Conservation (phyloP, 2,888 invertebrate species). For the Asteroscopus sphinx region DNA sequence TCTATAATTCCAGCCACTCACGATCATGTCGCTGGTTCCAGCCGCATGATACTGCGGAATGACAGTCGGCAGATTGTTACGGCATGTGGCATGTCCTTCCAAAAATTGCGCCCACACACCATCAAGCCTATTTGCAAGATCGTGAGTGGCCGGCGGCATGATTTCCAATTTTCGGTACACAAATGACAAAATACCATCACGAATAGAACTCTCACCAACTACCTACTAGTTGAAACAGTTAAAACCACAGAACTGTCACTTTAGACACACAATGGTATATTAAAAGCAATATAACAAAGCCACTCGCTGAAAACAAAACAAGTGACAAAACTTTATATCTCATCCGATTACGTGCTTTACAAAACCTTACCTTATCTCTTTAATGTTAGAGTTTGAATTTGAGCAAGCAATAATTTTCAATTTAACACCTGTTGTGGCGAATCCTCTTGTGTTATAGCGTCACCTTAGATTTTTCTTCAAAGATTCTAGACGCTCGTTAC, state of each 20-base stretch:
- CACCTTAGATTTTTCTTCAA: conserved; percentile 12
- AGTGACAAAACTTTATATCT: conserved; percentile 18
- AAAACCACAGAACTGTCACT: conserved; percentile 5
- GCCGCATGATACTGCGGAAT: too few species aligned
- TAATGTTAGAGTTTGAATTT: neutral
- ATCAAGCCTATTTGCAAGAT: too few species aligned
- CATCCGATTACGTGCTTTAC: neutral
- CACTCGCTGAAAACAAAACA: conserved; percentile 17
- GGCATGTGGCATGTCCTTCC: too few species aligned
- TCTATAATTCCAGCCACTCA: too few species aligned
- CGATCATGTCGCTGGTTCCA: too few species aligned
- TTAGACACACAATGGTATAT: conserved; percentile 11
- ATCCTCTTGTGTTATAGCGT: conserved; percentile 3
- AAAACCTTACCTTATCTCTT: neutral
- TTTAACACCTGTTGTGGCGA: conserved; percentile 17
- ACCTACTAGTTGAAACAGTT: neutral
- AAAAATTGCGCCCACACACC: too few species aligned
- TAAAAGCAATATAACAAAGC: conserved; percentile 24
- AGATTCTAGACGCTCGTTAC: neutral
- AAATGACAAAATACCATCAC: too few species aligned
- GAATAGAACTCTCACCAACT: too few species aligned
- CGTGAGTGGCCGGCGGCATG: too few species aligned
- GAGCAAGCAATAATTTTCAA: conserved; percentile 1
- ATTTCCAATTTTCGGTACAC: too few species aligned
- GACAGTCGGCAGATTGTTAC: too few species aligned